phyloP scores from a whole-genome alignment of 1,140 invertebrate genomes.

The Drosophila biarmipes region DNA sequence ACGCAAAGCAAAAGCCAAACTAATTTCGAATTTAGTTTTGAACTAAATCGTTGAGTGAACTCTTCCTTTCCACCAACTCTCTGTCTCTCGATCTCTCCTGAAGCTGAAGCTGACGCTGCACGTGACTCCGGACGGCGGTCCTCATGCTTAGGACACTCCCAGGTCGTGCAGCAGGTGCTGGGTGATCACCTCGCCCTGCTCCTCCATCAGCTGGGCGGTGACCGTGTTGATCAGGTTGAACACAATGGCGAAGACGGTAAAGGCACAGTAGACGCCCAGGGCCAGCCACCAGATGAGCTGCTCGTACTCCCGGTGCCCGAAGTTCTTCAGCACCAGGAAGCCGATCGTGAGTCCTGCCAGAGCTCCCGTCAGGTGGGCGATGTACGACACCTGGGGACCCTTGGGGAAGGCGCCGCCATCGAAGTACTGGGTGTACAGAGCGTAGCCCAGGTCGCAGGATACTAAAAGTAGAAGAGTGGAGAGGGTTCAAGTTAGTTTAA shows the following conservation, averaged over 20 bases:
- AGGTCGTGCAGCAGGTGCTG: constrained; percentile 84
- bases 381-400: constrained; percentile 94
- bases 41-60: constrained; percentile 68
- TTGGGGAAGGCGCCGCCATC: constrained; percentile 86
- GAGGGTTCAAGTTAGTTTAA: constrained; percentile 18
- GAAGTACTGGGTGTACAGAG: constrained; percentile 96
- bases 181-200: constrained; percentile 83
- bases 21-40: constrained; percentile 75
- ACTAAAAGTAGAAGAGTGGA: constrained; percentile 86
- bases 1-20: constrained; percentile 75
- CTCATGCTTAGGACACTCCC: constrained; percentile 78
- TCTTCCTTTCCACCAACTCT: constrained; percentile 40
- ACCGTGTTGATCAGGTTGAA: constrained; percentile 94
- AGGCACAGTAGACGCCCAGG: constrained; percentile 95
- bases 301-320: constrained; percentile 96
- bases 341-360: constrained; percentile 95
- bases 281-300: constrained; percentile 98
- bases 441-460: constrained; percentile 96
- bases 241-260: constrained; percentile 95
- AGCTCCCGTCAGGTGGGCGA: constrained; percentile 96
- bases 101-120: background rate
- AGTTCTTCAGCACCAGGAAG: constrained; percentile 97
- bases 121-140: background rate
- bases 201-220: constrained; percentile 82
- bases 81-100: constrained; percentile 35